A percentile compares a stretch with the other conserved stretches of the same genome.
phyloP scores from a whole-genome alignment of 2,888 invertebrate genomes.

The Muschampia plurimacula region DNA sequence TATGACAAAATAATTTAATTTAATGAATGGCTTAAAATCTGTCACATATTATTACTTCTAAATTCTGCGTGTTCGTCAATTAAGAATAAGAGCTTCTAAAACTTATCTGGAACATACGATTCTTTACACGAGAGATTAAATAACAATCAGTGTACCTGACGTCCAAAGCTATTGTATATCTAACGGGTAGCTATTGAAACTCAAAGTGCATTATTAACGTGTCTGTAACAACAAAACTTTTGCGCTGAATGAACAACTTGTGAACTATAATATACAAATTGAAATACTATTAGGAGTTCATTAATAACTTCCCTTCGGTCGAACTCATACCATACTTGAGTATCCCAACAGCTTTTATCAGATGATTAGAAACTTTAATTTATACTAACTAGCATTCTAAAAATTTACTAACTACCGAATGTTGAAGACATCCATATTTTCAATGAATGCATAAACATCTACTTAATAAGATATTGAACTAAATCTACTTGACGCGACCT shows the following conservation, averaged over 20 bases:
- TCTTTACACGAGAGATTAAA: neutral
- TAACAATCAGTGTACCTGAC: slow-evolving; percentile 18
- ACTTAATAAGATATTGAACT: slow-evolving; percentile 80
- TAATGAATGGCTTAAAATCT: slow-evolving; percentile 33
- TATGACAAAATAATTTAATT: slow-evolving; percentile 56
- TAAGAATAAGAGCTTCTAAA: slow-evolving; percentile 24
- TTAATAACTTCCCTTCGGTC: slow-evolving; percentile 21
- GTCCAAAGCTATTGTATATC: slow-evolving; percentile 27
- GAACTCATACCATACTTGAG: slow-evolving; percentile 41
- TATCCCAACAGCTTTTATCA: slow-evolving; percentile 55
- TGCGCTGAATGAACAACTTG: slow-evolving; percentile 43
- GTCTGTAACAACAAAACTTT: slow-evolving; percentile 53
- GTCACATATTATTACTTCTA: slow-evolving; percentile 30
- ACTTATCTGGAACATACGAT: slow-evolving; percentile 21
- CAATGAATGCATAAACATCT: slow-evolving; percentile 79
- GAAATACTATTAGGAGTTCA: slow-evolving; percentile 33
- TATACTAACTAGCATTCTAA: slow-evolving; percentile 85
- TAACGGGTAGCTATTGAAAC: slow-evolving; percentile 46
- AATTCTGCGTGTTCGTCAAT: slow-evolving; percentile 28
- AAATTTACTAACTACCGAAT: slow-evolving; percentile 84
- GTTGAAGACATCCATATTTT: slow-evolving; percentile 74
- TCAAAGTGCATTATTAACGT: slow-evolving; percentile 76
- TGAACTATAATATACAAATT: slow-evolving; percentile 42
- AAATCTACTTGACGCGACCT: slow-evolving; percentile 72
- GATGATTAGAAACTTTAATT: slow-evolving; percentile 72